Evolutionary conservation across 2,797 vertebrate genomes (phyloP).

Genomic region (Sebastes nivosus): DNA sequence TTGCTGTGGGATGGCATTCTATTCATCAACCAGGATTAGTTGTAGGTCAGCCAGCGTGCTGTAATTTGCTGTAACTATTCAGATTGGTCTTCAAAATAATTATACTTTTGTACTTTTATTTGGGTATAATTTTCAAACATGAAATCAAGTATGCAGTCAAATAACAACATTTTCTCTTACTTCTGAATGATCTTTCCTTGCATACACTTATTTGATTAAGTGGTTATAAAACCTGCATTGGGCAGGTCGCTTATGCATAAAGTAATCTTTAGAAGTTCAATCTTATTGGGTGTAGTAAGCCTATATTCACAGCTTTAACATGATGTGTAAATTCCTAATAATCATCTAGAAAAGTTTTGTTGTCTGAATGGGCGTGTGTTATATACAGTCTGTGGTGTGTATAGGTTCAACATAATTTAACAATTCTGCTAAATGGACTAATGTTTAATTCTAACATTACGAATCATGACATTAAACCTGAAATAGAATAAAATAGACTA

Average conservation of each 20-base stretch:
- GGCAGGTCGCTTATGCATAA: background rate
- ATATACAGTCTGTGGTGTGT: background rate
- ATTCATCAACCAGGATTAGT: too few relatives aligned
- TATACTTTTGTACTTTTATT: background rate
- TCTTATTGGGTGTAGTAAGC: fast-evolving
- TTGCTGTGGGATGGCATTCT: too few relatives aligned
- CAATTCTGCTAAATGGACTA: background rate
- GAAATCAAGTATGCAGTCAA: background rate
- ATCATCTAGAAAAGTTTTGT: background rate
- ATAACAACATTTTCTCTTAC: background rate
- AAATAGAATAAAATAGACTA: background rate
- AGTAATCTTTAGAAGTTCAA: background rate
- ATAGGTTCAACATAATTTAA: background rate
- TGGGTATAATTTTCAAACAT: background rate
- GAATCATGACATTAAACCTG: background rate
- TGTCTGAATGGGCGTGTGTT: background rate
- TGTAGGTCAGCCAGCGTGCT: too few relatives aligned
- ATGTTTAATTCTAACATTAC: background rate
- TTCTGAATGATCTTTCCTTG: background rate
- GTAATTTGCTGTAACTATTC: background rate
- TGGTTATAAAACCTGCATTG: background rate
- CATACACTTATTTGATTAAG: background rate
- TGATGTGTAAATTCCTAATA: background rate
- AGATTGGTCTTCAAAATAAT: background rate
- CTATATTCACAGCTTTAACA: background rate